These are phyloP conservation scores for Abramis brama DNA, from an alignment of 2,113 vertebrate genomes.

Conservation along the genomic window DNA sequence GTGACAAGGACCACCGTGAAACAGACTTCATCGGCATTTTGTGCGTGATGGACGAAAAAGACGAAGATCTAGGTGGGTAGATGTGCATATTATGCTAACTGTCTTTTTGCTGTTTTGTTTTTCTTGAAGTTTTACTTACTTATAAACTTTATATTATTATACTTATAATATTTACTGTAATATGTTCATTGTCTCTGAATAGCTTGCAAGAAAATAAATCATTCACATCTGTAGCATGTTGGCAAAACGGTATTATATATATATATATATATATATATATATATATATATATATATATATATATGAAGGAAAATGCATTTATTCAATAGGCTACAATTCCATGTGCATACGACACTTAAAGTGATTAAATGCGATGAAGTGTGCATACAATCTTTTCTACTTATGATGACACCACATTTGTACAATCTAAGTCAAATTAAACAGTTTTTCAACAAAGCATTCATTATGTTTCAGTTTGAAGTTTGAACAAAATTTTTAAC, in stretches of 20 bases:
- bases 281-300: background rate
- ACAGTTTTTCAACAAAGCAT: background rate
- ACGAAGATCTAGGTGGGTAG: slow-evolving; percentile 57
- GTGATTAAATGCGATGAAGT: background rate
- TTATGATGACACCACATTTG: background rate
- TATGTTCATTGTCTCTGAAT: background rate
- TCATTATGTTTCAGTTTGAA: background rate
- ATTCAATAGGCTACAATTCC: background rate
- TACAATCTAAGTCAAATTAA: background rate
- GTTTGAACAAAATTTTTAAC: background rate
- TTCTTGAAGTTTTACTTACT: background rate
- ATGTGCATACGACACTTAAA: background rate
- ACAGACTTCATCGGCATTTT: background rate
- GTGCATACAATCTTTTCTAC: too few relatives aligned
- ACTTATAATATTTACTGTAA: background rate
- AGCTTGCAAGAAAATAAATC: background rate
- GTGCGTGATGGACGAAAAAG: slow-evolving; percentile 58
- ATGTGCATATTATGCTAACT: background rate
- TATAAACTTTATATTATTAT: too few relatives aligned
- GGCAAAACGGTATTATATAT: background rate
- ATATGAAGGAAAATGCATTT: background rate
- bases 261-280: background rate
- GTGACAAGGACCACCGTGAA: background rate
- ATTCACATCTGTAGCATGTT: background rate
- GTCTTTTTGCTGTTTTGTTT: background rate